Base-by-base conservation (phyloP, 1,140 invertebrate species). In the Drosophila persimilis region DNA sequence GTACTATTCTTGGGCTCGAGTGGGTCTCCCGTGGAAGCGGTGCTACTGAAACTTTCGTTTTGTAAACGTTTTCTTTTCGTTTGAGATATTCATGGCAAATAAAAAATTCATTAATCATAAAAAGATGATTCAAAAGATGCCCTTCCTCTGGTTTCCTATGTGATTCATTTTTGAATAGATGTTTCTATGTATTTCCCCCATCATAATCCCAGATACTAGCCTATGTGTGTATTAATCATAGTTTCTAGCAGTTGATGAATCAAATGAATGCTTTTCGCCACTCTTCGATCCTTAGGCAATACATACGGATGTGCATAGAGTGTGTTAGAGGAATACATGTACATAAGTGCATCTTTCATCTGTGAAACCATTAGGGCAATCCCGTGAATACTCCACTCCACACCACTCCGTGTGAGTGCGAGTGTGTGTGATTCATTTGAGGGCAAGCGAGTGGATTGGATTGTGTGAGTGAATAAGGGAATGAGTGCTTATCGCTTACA, bases 401-500 rank as follows among this genome's bases (percentile, higher is more conserved):
- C 9, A 3, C 3, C 20, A 20, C 20, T 20, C 2, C 20, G 20
- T 20, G 20, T 20, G 20, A 20, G 20, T 35, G 35, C 11, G 35
- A 11, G 11, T 71, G 65, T 71, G 65, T 71, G 65, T 71, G 67
- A 71, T 52, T 71, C 67, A 71, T 69, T 4, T 22, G 20, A 35
- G 35, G 35, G 35, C 35, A 55, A 45, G 62, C 39, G 26, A 46
- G 41, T 39, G 43, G 31, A 11, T 3, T 17, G 17, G 17, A 17
- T 17, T 17, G 17, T 17, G 45, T 58, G 57, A 73, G 58, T 64
- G 66, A 77, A 75, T 74, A 20, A 59, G 70, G 46, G 55, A 71
- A 71, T 53, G 65, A 71, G 66, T 71, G 55, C 56, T 67, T 67
- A 67, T 67, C 63, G 62, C 62, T 67, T 55, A 41, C 65, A 67